Conservation (phyloP, 1,140 invertebrate genomes). For the Phymastichus coffea region DNA sequence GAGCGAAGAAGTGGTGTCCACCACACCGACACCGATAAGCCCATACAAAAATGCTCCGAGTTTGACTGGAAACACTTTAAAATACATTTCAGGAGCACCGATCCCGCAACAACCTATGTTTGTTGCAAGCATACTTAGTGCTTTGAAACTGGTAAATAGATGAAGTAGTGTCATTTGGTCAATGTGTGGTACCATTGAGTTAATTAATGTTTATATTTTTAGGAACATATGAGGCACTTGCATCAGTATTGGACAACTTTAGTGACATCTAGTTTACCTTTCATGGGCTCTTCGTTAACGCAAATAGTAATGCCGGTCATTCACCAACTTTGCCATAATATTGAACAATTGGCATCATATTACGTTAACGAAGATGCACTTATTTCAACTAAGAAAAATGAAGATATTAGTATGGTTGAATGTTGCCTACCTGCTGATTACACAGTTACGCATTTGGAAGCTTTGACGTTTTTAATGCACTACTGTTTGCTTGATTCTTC, state of each 20-base stretch:
- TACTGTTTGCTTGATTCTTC: constrained; percentile 80
- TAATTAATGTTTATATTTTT: too few relatives aligned
- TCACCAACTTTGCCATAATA: constrained; percentile 80
- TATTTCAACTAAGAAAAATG: constrained; percentile 37
- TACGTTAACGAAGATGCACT: constrained; percentile 46
- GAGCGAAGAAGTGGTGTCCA: constrained; percentile 50
- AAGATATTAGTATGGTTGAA: constrained; percentile 48
- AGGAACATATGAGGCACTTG: constrained; percentile 67
- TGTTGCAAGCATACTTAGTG: constrained; percentile 76
- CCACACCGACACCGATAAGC: constrained; percentile 40
- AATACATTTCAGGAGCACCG: constrained; percentile 66
- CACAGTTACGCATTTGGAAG: constrained; percentile 77
- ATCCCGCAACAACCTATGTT: constrained; percentile 87
- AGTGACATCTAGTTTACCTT: constrained; percentile 75
- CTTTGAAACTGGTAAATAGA: constrained; percentile 62
- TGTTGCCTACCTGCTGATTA: constrained; percentile 73
- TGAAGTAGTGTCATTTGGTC: too few relatives aligned
- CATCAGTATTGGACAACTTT: constrained; percentile 81
- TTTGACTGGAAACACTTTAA: constrained; percentile 56
- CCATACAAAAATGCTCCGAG: constrained; percentile 41
- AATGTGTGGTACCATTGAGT: too few relatives aligned
- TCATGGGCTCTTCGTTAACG: constrained; percentile 72
- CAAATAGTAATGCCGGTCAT: constrained; percentile 77
- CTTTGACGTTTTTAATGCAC: constrained; percentile 80
- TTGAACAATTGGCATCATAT: constrained; percentile 66